Base-by-base conservation (phyloP, 1,140 invertebrate genomes). In the Drosophila trapezifrons region DNA sequence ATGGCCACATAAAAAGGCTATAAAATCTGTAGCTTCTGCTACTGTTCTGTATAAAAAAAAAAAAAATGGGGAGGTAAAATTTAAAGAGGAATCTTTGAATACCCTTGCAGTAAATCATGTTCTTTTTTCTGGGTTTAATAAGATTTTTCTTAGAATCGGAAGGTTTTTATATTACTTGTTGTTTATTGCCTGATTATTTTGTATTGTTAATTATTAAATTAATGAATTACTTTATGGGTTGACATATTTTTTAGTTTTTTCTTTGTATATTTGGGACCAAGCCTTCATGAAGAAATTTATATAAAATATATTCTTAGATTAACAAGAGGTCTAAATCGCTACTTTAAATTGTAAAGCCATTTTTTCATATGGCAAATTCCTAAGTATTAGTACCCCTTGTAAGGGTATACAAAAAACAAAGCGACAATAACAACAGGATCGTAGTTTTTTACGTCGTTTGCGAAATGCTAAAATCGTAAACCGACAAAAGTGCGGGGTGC, bases 1-100 rank as follows among this genome's bases (percentile, higher is more conserved):
- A 87, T 89, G 60, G 37, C 64, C 71, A 47, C 65, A 87, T 89
- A 89, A 89, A 89, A 89, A 89, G 73, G 80, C 84, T 56, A 89
- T 89, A 84, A 89, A 89, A 89, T 80, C 75, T 22, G 27, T 40
- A 71, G 43, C 67, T 71, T 66, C 71, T 80, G 76, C 63, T 65
- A 52, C 79, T 46, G 75, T 59, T 20, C 22, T 17, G 46, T 32
- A 22, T 25, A 69, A 52, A 18, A 51, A 49, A 46, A 15, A 7
- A 13, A 4, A n/a, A 49, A 18, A 3, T 6, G 1, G 3, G 12
- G 7, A n/a, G n/a, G n/a, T n/a, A n/a, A n/a, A 18, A 17, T 4
- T 15, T 12, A 20, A 27, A 12, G 12, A 27, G 2, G 17, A n/a
- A 43, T 3, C 4, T 17, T 18, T 7, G 0, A 25, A 66, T 54